Evolutionary conservation across 2,113 vertebrate species (phyloP).

Genomic region (Ophiodon elongatus): DNA sequence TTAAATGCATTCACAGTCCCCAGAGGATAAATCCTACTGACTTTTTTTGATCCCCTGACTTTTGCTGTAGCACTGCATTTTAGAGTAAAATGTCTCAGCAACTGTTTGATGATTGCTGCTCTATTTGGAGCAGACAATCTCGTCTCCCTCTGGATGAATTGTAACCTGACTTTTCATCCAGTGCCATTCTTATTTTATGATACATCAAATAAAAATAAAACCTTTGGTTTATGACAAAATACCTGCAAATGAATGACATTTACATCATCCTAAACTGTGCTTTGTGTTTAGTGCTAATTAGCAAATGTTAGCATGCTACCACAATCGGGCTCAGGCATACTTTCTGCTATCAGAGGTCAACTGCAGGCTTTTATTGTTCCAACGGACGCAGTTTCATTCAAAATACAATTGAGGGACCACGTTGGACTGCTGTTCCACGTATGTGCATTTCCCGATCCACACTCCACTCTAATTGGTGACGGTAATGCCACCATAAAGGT

Average conservation of each 20-base stretch:
- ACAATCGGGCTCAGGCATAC: background rate
- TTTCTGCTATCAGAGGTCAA: background rate
- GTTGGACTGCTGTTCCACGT: background rate
- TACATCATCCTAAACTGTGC: background rate
- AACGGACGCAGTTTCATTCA: background rate
- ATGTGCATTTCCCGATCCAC: background rate
- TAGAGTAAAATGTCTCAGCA: background rate
- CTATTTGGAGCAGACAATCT: background rate
- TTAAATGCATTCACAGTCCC: background rate
- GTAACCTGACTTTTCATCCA: background rate
- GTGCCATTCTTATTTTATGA: background rate
- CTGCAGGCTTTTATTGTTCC: background rate
- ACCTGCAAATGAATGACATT: background rate
- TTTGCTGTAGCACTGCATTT: background rate
- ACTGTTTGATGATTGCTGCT: background rate
- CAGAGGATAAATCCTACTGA: background rate
- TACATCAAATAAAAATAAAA: background rate
- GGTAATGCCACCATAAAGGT: background rate
- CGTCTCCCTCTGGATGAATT: background rate
- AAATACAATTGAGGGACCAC: background rate
- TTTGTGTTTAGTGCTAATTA: background rate
- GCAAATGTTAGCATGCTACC: background rate
- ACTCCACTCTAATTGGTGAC: background rate
- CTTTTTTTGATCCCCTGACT: background rate
- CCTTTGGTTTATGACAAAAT: background rate